Evolutionary conservation across 2,888 invertebrate species (phyloP), one percentile per base, ranked within the genome.

Genomic region (Linyphia triangularis): DNA sequence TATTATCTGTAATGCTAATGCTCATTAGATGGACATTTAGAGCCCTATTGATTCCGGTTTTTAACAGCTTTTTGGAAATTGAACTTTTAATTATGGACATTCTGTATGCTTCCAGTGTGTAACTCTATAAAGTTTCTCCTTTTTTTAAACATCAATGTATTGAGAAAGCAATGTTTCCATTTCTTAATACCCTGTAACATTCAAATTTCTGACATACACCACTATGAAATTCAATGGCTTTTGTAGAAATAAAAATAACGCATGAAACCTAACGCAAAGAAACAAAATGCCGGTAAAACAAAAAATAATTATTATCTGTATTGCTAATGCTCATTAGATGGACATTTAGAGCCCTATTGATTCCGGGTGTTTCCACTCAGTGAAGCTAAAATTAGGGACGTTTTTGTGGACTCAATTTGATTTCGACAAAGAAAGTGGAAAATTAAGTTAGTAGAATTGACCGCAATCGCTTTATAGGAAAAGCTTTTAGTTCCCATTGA

Each of bases 21-120:
- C 77, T 85, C 85, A 78, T 85, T 85, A 78, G 85, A 85, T 85
- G 78, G 85, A 70, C 85, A n/a, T n/a, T n/a, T n/a, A n/a, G n/a
- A n/a, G n/a, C n/a, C n/a, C n/a, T n/a, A n/a, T n/a, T n/a, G n/a
- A n/a, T n/a, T n/a, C n/a, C n/a, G n/a, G n/a, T n/a, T n/a, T n/a
- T n/a, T n/a, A n/a, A n/a, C n/a, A n/a, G n/a, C n/a, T n/a, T n/a
- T n/a, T n/a, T n/a, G n/a, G n/a, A n/a, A n/a, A n/a, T n/a, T n/a
- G n/a, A n/a, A n/a, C n/a, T n/a, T n/a, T n/a, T n/a, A n/a, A n/a
- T n/a, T n/a, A n/a, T n/a, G n/a, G n/a, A n/a, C n/a, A n/a, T n/a
- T n/a, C n/a, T n/a, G n/a, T n/a, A n/a, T n/a, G n/a, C n/a, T n/a
- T n/a, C n/a, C n/a, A n/a, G n/a, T n/a, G n/a, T n/a, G n/a, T n/a